phyloP scores from a whole-genome alignment of 30 jellyfish, hydroid and myxozoan species.

The Hydractinia symbiolongicarpus region DNA sequence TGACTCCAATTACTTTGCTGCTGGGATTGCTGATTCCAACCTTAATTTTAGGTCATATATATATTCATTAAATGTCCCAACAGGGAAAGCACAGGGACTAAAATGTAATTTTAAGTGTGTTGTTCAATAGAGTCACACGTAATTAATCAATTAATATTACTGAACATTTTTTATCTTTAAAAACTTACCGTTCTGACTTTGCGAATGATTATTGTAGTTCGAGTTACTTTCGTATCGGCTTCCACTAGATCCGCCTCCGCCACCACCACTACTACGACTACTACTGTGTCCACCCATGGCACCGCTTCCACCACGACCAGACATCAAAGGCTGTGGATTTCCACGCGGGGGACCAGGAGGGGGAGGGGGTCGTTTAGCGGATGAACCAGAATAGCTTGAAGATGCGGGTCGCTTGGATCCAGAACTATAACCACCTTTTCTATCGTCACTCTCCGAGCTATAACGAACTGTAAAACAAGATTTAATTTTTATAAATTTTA shows the following conservation, averaged over 20 bases:
- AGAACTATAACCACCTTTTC: slow-evolving; percentile 7
- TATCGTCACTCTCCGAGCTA: slow-evolving; percentile 39
- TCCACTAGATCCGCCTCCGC: slow-evolving; percentile 18
- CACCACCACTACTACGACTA: slow-evolving; percentile 26
- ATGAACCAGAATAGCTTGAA: slow-evolving; percentile 36
- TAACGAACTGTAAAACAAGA: slow-evolving; percentile 22
- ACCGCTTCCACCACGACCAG: slow-evolving; percentile 48
- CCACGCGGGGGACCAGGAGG: slow-evolving; percentile 29
- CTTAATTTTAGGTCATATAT: neutral
- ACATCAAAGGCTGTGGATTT: slow-evolving; percentile 27
- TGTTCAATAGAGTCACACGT: too few relatives aligned
- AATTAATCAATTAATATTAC: too few relatives aligned
- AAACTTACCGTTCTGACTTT: too few relatives aligned
- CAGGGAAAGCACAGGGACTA: neutral
- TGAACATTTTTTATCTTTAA: too few relatives aligned
- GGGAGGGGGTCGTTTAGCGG: slow-evolving; percentile 16
- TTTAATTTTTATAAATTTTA: neutral
- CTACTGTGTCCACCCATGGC: slow-evolving; percentile 34
- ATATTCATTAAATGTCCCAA: neutral
- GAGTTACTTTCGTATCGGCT: too few relatives aligned
- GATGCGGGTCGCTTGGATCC: slow-evolving; percentile 22
- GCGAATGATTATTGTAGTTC: too few relatives aligned
- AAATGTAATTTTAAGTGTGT: neutral
- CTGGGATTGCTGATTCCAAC: slow-evolving; percentile 11
- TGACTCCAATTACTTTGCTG: neutral